These are phyloP conservation scores for Rhagonycha fulva DNA, from an alignment of 2,888 invertebrate genomes.

Conservation along the genomic window DNA sequence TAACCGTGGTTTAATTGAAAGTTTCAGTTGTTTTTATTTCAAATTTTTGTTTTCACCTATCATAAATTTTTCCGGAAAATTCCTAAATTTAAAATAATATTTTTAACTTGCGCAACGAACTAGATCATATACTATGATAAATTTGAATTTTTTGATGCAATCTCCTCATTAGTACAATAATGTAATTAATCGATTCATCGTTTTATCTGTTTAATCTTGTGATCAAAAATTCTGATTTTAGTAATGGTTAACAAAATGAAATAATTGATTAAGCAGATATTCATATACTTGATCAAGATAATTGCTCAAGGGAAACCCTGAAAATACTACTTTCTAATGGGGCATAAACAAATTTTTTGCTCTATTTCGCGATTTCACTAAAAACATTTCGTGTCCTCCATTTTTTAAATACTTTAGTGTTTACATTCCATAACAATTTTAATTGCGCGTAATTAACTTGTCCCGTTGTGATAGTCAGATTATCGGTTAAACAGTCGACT, in stretches of 20 bases:
- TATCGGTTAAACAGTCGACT: no score
- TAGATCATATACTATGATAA: background rate
- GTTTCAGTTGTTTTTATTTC: background rate
- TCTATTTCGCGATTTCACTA: slow-evolving; percentile 11
- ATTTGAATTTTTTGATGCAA: background rate
- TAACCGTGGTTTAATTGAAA: background rate
- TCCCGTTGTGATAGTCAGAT: background rate
- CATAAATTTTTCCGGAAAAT: background rate
- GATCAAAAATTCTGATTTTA: background rate
- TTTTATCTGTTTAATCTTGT: background rate
- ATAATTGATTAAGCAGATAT: background rate
- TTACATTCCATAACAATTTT: background rate
- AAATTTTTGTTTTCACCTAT: background rate
- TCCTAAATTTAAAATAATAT: no score
- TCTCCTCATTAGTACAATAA: background rate
- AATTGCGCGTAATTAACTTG: background rate
- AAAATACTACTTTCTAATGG: slow-evolving; percentile 13
- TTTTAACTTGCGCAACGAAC: background rate
- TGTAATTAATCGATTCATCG: background rate
- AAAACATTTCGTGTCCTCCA: background rate
- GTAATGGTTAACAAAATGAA: background rate
- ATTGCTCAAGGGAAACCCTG: slow-evolving; percentile 10
- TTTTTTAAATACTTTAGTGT: background rate
- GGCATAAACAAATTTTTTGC: slow-evolving; percentile 10
- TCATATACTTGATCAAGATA: background rate